phyloP scores from a whole-genome alignment of 2,888 invertebrate genomes.

The Caenorhabditis sulstoni region DNA sequence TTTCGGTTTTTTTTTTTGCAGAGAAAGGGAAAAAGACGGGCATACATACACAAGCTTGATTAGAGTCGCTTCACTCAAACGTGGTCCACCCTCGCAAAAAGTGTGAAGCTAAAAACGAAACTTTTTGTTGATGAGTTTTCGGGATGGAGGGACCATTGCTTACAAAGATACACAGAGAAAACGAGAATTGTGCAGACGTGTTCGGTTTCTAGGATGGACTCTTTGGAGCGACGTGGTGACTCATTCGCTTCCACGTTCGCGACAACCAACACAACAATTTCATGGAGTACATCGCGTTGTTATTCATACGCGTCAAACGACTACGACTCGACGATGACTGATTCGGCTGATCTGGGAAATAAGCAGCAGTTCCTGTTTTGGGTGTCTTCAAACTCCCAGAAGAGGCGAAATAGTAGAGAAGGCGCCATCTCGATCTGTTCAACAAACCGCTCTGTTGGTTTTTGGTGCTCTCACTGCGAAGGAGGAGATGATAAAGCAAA shows the following conservation, averaged over 20 bases:
- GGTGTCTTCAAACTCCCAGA: constrained; percentile 22
- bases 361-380: constrained; percentile 30
- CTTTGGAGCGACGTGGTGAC: background rate
- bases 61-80: constrained; percentile 41
- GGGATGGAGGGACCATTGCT: too few relatives aligned
- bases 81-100: constrained; percentile 29
- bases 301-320: constrained; percentile 13
- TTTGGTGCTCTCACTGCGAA: constrained; percentile 12
- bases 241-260: background rate
- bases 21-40: constrained; percentile 9
- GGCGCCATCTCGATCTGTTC: constrained; percentile 38
- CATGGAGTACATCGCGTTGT: constrained; percentile 3
- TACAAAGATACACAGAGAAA: background rate
- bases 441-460: constrained; percentile 17
- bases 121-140: too few relatives aligned
- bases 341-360: constrained; percentile 24
- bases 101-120: too few relatives aligned
- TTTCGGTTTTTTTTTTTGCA: constrained; percentile 11
- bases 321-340: constrained; percentile 26
- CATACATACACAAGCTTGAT: constrained; percentile 43
- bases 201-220: constrained; percentile 4
- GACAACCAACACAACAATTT: background rate
- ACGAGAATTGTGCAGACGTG: constrained; percentile 15
- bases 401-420: constrained; percentile 22
- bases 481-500: constrained; percentile 22